A percentile compares a stretch with the other conserved stretches of the same genome.
Conservation (phyloP, 1,140 invertebrate genomes). For the Periplaneta americana region DNA sequence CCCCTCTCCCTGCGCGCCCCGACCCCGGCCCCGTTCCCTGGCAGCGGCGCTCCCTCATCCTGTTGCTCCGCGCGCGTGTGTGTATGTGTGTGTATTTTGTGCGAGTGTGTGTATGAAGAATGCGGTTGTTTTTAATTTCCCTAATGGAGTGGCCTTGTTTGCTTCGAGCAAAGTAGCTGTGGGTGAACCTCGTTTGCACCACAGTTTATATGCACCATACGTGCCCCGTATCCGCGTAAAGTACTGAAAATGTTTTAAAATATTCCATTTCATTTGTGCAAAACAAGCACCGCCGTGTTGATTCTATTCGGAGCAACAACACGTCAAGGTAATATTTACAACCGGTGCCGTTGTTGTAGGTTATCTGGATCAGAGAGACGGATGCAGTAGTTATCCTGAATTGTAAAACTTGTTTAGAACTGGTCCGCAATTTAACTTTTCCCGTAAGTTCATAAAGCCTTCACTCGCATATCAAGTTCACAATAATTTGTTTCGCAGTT, state of each 20-base stretch:
- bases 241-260: neutral
- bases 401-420: no score
- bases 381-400: no score
- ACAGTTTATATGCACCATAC: neutral
- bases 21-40: no score
- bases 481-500: no score
- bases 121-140: neutral
- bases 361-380: no score
- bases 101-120: neutral
- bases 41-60: no score
- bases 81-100: no score
- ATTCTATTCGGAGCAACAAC: neutral
- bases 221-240: neutral
- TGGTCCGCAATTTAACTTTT: no score
- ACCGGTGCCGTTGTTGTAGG: no score
- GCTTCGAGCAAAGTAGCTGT: neutral
- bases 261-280: neutral
- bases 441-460: no score
- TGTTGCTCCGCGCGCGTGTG: neutral
- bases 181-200: no score
- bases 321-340: neutral
- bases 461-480: no score
- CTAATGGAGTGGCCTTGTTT: neutral
- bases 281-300: neutral
- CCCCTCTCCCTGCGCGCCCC: neutral